Evolutionary conservation across 2,797 vertebrate genomes (phyloP).

Genomic region (Leptatherina wallacei): DNA sequence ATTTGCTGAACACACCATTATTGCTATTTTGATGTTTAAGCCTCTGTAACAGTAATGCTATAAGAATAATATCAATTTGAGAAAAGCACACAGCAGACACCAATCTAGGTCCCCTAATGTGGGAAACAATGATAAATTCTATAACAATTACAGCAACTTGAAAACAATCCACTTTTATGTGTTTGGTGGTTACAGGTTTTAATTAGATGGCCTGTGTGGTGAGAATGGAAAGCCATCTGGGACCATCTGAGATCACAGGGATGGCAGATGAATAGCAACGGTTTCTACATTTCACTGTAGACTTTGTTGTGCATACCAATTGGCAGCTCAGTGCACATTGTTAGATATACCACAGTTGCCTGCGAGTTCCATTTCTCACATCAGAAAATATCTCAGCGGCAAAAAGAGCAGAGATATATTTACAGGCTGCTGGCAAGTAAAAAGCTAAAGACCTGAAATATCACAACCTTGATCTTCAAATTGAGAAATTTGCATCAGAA

Average conservation of each 20-base stretch:
- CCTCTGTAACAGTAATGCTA: constrained; percentile 13
- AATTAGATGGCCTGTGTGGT: constrained; percentile 62
- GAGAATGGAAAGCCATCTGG: constrained; percentile 69
- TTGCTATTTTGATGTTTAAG: constrained; percentile 20
- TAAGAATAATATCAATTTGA: background rate
- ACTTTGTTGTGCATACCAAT: constrained; percentile 69
- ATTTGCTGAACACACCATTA: constrained; percentile 24
- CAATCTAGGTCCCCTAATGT: constrained; percentile 10
- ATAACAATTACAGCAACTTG: constrained; percentile 29
- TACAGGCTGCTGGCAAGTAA: constrained; percentile 12
- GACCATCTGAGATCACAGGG: constrained; percentile 70
- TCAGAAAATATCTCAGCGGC: constrained; percentile 44
- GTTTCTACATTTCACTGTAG: constrained; percentile 65
- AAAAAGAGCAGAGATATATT: constrained; percentile 40
- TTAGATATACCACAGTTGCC: constrained; percentile 46
- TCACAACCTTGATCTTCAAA: constrained; percentile 30
- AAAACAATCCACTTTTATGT: constrained; percentile 39
- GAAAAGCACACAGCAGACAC: constrained; percentile 6
- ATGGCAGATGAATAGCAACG: constrained; percentile 72
- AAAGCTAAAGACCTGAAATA: constrained; percentile 22
- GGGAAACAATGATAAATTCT: constrained; percentile 16
- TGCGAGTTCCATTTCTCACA: constrained; percentile 44
- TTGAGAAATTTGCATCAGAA: constrained; percentile 13
- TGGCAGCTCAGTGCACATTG: constrained; percentile 53
- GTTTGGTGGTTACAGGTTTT: constrained; percentile 54